phyloP scores from a whole-genome alignment of 53 echinoderm and acorn worm species.

The Paracentrotus lividus region DNA sequence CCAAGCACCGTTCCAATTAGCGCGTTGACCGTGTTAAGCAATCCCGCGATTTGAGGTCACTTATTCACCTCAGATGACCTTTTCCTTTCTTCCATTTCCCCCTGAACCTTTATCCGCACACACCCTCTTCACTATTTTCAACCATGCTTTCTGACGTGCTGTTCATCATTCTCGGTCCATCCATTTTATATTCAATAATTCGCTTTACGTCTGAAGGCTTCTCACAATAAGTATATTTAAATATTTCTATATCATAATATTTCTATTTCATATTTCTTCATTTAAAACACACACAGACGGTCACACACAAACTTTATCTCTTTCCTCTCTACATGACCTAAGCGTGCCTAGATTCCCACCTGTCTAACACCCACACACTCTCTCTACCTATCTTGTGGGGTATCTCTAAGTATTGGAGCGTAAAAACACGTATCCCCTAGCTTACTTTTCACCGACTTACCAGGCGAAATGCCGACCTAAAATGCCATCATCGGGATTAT shows the following conservation, averaged over 20 bases:
- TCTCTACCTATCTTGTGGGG: background rate
- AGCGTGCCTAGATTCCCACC: too few species aligned
- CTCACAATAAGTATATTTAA: too few species aligned
- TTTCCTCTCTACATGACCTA: background rate
- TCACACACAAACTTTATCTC: background rate
- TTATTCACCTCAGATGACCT: constrained; percentile 64
- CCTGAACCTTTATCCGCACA: background rate
- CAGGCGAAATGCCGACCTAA: background rate
- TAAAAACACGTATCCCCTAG: constrained; percentile 8
- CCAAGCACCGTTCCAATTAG: constrained; percentile 61
- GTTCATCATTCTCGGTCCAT: background rate
- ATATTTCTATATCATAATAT: too few species aligned
- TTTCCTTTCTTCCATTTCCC: constrained; percentile 7
- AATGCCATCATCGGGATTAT: background rate
- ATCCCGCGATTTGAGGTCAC: constrained; percentile 66
- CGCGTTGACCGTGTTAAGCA: constrained; percentile 68
- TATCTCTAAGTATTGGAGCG: background rate
- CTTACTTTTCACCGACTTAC: background rate
- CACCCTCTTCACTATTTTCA: background rate
- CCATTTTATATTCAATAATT: background rate
- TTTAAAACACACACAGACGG: background rate
- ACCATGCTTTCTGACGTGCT: background rate
- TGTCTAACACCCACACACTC: background rate
- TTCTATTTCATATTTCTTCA: too few species aligned
- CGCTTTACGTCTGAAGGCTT: too few species aligned